Evolutionary conservation across 30 jellyfish, hydroid and myxozoan genomes (phyloP), one percentile per base, ranked within the genome.

Genomic region (Rhopilema esculentum): DNA sequence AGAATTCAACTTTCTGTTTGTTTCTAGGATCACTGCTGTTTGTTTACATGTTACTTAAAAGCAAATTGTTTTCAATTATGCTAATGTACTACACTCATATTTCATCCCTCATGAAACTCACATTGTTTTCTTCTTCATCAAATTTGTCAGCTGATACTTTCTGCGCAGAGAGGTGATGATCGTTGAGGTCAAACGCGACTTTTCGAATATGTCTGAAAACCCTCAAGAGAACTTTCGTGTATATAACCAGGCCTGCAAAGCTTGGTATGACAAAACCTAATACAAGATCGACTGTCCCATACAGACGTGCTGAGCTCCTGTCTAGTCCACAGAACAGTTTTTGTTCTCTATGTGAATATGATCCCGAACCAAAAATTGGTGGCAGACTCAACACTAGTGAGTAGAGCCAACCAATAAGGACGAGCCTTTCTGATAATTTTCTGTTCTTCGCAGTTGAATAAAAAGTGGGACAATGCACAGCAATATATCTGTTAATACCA

Each of bases 351-450:
- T 83, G 72, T 16, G 92, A 50, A 49, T 83, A 83, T 0, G 31
- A 29, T 25, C 92, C 92, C 51, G 61, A 26, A 9, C 85, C 85
- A 69, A 83, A 22, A 1, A 83, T 26, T 22, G 92, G 92, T 16
- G 92, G 92, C 48, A 83, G 21, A 29, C 85, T 83, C 92, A 85
- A 83, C n/a, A 63, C 72, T 0, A 83, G 24, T 18, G 92, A 69
- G 53, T 68, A 83, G 0, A 61, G 23, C 92, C 92, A 83, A 17
- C 85, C 85, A 12, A 27, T 21, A 17, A 72, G 26, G 6, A 83
- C 78, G 28, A 51, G 26, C 78, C 53, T 24, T 27, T 40, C 32
- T 23, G 69, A 83, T 8, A 83, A 21, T 1, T 79, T 63, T 21
- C 66, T 83, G 52, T 24, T 70, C 32, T 68, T 83, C 22, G 69